phyloP scores from a whole-genome alignment of 53 echinoderm and acorn worm genomes.

The Apostichopus leukothele region DNA sequence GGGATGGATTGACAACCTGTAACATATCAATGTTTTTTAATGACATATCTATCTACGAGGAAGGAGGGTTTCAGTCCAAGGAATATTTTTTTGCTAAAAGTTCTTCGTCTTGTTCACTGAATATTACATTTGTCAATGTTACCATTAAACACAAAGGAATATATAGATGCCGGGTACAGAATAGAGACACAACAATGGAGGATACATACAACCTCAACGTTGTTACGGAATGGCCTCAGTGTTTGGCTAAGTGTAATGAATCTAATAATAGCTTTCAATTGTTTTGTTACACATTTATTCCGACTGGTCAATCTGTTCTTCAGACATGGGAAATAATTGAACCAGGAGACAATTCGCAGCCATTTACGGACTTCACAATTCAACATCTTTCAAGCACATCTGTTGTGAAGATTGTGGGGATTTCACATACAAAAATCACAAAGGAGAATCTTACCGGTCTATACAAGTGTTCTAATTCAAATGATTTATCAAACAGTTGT shows the following conservation, averaged over 20 bases:
- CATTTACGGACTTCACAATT: not conserved
- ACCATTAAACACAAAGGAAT: not conserved
- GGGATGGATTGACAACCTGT: not conserved
- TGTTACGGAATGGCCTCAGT: not conserved
- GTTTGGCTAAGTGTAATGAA: not conserved
- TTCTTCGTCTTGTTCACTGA: not conserved
- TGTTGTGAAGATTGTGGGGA: not conserved
- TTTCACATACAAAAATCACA: not conserved
- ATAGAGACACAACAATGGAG: not conserved
- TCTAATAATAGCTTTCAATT: not conserved
- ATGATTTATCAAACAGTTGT: not conserved
- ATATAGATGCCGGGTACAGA: not conserved
- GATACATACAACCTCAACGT: slow-evolving; percentile 2
- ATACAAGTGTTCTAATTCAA: not conserved
- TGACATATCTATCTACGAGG: not conserved
- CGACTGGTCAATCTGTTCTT: not conserved
- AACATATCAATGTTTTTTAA: not conserved
- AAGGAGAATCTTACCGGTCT: not conserved
- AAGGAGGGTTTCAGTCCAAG: not conserved
- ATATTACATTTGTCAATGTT: not conserved
- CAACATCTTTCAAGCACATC: not conserved
- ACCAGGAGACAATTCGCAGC: not conserved
- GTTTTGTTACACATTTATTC: not conserved
- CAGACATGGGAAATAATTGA: not conserved
- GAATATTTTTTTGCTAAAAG: not conserved